Conservation (phyloP, 2,888 invertebrate species). For the Brachypalpus laphriformis region DNA sequence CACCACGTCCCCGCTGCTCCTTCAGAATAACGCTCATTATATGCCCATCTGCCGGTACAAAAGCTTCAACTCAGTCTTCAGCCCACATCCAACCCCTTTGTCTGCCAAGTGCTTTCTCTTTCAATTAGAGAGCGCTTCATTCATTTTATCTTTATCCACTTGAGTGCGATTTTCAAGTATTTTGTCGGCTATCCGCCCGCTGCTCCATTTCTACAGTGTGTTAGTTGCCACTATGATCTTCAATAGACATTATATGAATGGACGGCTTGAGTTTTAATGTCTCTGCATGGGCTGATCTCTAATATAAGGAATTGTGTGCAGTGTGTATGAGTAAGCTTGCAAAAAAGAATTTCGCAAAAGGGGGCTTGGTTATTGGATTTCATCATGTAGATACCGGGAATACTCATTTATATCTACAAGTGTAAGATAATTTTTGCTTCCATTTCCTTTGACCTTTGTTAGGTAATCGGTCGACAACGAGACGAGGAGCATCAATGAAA, state of each 20-base stretch:
- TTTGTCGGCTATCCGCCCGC: slow-evolving; percentile 14
- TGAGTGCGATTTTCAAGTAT: slow-evolving; percentile 34
- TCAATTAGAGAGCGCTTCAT: slow-evolving; percentile 37
- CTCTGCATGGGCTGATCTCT: slow-evolving; percentile 58
- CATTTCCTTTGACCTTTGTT: slow-evolving; percentile 58
- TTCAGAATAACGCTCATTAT: slow-evolving; percentile 8
- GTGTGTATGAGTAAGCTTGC: not conserved
- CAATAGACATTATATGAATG: slow-evolving; percentile 37
- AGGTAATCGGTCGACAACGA: slow-evolving; percentile 43
- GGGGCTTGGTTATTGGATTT: slow-evolving; percentile 48
- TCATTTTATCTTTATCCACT: slow-evolving; percentile 49
- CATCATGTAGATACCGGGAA: not conserved
- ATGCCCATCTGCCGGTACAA: slow-evolving; percentile 40
- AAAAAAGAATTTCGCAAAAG: slow-evolving; percentile 3
- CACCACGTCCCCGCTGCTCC: not conserved
- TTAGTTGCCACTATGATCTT: slow-evolving; percentile 15
- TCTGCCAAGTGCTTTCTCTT: slow-evolving; percentile 22
- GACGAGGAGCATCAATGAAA: slow-evolving; percentile 9
- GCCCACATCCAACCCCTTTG: not conserved
- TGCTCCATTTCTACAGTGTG: slow-evolving; percentile 20
- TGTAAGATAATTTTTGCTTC: not conserved
- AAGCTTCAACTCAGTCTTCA: slow-evolving; percentile 39
- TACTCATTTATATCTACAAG: not conserved
- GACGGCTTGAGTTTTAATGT: slow-evolving; percentile 35
- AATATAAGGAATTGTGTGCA: not conserved